Conservation (phyloP, 2,113 vertebrate species). For the Platysternon megacephalum region DNA sequence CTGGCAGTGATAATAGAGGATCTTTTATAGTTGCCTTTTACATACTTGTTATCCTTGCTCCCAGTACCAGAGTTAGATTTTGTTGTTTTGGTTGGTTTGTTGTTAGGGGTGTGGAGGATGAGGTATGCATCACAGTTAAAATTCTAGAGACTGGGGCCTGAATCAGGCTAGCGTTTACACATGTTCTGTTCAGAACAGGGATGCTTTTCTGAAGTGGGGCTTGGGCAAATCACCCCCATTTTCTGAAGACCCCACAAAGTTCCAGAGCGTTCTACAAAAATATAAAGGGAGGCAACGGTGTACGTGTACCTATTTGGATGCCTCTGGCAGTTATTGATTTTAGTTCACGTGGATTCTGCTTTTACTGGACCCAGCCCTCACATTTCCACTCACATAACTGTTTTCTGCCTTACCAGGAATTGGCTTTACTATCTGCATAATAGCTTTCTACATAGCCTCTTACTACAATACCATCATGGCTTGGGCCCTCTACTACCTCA, state of each 20-base stretch:
- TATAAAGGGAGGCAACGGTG: not conserved
- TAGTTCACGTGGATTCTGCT: not conserved
- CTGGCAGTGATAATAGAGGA: not conserved
- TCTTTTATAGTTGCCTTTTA: not conserved
- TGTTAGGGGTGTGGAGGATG: not conserved
- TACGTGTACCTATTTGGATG: not conserved
- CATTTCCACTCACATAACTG: not conserved
- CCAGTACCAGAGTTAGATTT: not conserved
- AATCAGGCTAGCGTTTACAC: not conserved
- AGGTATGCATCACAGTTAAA: not conserved
- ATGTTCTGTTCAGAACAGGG: not conserved
- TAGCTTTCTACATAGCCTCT: conserved; percentile 94
- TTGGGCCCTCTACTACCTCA: conserved; percentile 97
- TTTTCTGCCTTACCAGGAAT: conserved; percentile 83
- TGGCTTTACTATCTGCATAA: conserved; percentile 96
- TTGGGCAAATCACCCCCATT: not conserved
- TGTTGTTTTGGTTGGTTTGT: not conserved
- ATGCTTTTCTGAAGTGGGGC: not conserved
- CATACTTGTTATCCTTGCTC: not conserved
- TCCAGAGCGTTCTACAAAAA: not conserved
- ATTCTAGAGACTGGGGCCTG: not conserved
- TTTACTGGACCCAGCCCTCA: not conserved
- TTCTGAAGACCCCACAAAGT: not conserved
- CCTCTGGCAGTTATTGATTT: not conserved
- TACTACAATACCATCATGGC: conserved; percentile 99